phyloP scores from a whole-genome alignment of 37 sponge, comb jelly and placozoan genomes.

The Bolinopsis microptera region DNA sequence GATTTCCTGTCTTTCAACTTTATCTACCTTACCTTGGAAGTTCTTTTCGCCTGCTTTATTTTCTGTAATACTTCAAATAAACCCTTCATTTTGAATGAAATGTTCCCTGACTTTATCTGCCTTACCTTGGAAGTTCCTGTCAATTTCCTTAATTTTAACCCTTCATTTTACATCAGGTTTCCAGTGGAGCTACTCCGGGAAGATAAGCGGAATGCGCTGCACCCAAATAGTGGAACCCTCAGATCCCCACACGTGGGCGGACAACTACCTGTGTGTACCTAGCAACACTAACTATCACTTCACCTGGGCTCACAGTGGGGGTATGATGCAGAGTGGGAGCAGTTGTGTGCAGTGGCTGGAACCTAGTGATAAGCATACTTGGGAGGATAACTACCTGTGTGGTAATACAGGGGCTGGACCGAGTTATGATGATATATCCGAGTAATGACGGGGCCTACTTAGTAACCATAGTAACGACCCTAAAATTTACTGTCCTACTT shows the following conservation, averaged over 20 bases:
- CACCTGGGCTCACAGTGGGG: background rate
- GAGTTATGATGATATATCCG: no score
- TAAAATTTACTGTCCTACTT: no score
- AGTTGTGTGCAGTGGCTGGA: background rate
- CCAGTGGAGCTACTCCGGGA: background rate
- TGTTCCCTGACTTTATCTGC: no score
- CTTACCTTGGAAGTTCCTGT: no score
- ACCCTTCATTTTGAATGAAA: background rate
- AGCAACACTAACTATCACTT: background rate
- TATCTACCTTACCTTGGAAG: no score
- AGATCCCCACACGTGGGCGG: background rate
- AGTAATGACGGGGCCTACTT: no score
- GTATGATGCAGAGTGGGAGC: background rate
- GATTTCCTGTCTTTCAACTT: no score
- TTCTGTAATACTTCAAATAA: background rate
- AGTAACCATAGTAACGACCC: no score
- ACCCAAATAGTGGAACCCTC: background rate
- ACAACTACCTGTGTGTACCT: background rate
- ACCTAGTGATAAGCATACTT: background rate
- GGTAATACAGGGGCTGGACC: no score
- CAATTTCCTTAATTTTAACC: no score
- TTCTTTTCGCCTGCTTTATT: background rate
- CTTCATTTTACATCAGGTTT: no score
- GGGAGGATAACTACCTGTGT: background rate
- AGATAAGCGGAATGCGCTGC: background rate